Evolutionary conservation across 2,113 vertebrate genomes (phyloP).

Genomic region (Notarius quadriscutis): DNA sequence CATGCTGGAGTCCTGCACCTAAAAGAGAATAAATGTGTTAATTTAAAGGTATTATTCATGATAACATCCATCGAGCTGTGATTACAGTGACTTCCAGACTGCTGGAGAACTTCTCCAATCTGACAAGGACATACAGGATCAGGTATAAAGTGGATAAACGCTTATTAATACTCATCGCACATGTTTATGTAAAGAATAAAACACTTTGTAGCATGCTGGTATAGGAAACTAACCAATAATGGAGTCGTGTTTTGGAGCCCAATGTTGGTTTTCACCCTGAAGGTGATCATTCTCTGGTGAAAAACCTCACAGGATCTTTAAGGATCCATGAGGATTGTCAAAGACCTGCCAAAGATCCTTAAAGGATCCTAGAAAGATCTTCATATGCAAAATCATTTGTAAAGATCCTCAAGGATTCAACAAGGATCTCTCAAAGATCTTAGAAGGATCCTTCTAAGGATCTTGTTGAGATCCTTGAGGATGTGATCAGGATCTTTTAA

Average conservation of each 20-base stretch:
- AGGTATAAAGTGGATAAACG: too few species aligned
- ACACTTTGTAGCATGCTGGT: not conserved
- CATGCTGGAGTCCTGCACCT: constrained; percentile 60
- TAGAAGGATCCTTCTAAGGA: too few species aligned
- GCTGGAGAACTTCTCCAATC: constrained; percentile 52
- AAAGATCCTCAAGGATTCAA: too few species aligned
- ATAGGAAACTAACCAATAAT: not conserved
- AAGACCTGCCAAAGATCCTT: too few species aligned
- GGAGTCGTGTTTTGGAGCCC: not conserved
- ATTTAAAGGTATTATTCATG: constrained; percentile 73
- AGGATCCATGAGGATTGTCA: too few species aligned
- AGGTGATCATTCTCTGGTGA: not conserved
- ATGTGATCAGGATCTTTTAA: too few species aligned
- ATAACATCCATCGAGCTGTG: constrained; percentile 58
- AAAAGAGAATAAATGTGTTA: constrained; percentile 69
- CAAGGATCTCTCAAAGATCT: too few species aligned
- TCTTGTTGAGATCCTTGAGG: too few species aligned
- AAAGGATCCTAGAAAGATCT: too few species aligned
- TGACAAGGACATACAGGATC: constrained; percentile 46
- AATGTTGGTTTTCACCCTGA: not conserved
- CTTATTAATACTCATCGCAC: not conserved
- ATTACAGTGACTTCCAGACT: constrained; percentile 65
- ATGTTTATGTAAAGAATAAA: not conserved
- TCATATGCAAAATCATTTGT: too few species aligned
- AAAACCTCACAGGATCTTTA: too few species aligned